phyloP scores from a whole-genome alignment of 2,113 vertebrate species.

The Cisticola juncidis region DNA sequence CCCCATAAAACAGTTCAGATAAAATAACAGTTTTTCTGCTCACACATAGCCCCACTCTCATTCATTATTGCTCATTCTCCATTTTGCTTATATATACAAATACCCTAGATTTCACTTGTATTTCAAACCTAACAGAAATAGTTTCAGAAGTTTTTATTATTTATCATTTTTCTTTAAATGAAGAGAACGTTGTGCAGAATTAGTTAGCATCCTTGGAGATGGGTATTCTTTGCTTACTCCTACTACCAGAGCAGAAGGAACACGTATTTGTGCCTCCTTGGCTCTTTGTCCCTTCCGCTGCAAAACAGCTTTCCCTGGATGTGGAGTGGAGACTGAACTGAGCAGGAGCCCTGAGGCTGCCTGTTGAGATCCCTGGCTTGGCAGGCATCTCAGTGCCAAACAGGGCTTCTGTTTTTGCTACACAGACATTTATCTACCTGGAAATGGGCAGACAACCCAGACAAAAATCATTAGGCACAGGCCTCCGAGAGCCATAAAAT shows the following conservation, averaged over 20 bases:
- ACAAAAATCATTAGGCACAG: constrained; percentile 9
- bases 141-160: not conserved
- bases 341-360: not conserved
- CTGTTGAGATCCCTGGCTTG: not conserved
- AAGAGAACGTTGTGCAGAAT: not conserved
- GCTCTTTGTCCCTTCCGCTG: not conserved
- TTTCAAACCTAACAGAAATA: not conserved
- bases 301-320: not conserved
- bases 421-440: not conserved
- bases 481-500: not conserved
- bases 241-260: not conserved
- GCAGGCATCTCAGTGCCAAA: not conserved
- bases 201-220: not conserved
- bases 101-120: not conserved
- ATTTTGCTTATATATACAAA: not conserved
- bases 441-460: constrained; percentile 8
- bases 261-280: not conserved
- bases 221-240: not conserved
- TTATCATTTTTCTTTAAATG: not conserved
- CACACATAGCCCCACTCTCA: not conserved
- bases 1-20: constrained; percentile 14
- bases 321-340: not conserved
- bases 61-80: not conserved
- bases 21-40: constrained; percentile 32
- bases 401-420: not conserved